phyloP scores from a whole-genome alignment of 2,888 invertebrate genomes.

The Baccha elongata region DNA sequence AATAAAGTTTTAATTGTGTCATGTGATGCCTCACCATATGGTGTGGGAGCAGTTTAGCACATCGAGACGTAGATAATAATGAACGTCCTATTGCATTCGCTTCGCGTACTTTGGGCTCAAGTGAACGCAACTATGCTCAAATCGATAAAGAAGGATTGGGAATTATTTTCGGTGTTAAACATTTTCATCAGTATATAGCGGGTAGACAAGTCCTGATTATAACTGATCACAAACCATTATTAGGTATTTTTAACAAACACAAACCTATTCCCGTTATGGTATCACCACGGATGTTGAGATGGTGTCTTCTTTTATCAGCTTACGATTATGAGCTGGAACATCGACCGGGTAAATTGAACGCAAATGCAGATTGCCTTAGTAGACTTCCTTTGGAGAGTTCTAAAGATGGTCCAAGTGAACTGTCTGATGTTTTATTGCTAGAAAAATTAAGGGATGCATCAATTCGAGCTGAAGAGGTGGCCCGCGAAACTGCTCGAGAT shows the following conservation, averaged over 20 bases:
- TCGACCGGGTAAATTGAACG: slow-evolving; percentile 5
- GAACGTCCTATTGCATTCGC: slow-evolving; percentile 25
- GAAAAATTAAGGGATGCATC: neutral
- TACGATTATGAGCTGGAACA: slow-evolving; percentile 31
- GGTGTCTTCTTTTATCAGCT: slow-evolving; percentile 14
- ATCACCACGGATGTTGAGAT: slow-evolving; percentile 13
- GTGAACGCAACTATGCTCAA: slow-evolving; percentile 19
- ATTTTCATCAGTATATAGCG: slow-evolving; percentile 28
- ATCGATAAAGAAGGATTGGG: slow-evolving; percentile 25
- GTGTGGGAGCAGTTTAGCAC: slow-evolving; percentile 28
- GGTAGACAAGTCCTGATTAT: slow-evolving; percentile 27
- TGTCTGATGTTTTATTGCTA: slow-evolving; percentile 3
- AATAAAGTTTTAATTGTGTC: slow-evolving; percentile 5
- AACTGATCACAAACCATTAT: slow-evolving; percentile 29
- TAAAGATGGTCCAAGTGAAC: neutral
- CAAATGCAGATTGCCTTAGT: slow-evolving; percentile 16
- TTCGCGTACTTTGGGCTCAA: slow-evolving; percentile 5
- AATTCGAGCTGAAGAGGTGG: neutral
- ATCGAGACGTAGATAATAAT: slow-evolving; percentile 20
- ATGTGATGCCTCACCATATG: slow-evolving; percentile 33
- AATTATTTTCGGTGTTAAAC: slow-evolving; percentile 15
- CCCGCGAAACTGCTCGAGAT: neutral
- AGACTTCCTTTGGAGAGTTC: neutral
- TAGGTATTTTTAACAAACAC: slow-evolving; percentile 26
- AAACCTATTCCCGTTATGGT: slow-evolving; percentile 27